These are phyloP conservation scores for Tupaia chinensis DNA, from an alignment of 2,113 vertebrate species.

Conservation along the genomic window DNA sequence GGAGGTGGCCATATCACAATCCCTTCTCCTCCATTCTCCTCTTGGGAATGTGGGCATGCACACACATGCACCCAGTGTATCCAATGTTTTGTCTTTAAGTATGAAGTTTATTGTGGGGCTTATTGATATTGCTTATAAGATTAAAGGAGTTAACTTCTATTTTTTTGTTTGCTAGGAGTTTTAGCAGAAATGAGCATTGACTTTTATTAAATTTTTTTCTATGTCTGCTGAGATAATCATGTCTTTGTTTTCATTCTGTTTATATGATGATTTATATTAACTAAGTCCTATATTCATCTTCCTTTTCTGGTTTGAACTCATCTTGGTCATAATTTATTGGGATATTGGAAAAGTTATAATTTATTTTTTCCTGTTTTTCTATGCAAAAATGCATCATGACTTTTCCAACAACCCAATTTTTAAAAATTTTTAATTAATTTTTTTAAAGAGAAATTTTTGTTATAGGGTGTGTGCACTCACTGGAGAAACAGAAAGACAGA, in stretches of 20 bases:
- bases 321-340: background rate
- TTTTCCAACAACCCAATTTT: too few relatives aligned
- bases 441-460: too few relatives aligned
- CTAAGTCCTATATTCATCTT: background rate
- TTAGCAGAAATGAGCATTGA: background rate
- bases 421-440: too few relatives aligned
- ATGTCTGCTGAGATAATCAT: background rate
- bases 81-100: background rate
- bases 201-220: background rate
- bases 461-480: too few relatives aligned
- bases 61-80: too few relatives aligned
- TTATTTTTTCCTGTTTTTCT: too few relatives aligned
- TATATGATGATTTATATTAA: background rate
- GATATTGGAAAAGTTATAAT: too few relatives aligned
- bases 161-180: conserved; percentile 13
- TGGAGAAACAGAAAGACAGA: too few relatives aligned
- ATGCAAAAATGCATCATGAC: too few relatives aligned
- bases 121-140: background rate
- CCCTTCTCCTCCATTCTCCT: too few relatives aligned
- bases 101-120: background rate
- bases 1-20: too few relatives aligned
- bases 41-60: too few relatives aligned
- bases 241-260: background rate
- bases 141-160: background rate
- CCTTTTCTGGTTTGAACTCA: conserved; percentile 22